Evolutionary conservation across 2,888 invertebrate genomes (phyloP).

Genomic region (Danaus chrysippus): DNA sequence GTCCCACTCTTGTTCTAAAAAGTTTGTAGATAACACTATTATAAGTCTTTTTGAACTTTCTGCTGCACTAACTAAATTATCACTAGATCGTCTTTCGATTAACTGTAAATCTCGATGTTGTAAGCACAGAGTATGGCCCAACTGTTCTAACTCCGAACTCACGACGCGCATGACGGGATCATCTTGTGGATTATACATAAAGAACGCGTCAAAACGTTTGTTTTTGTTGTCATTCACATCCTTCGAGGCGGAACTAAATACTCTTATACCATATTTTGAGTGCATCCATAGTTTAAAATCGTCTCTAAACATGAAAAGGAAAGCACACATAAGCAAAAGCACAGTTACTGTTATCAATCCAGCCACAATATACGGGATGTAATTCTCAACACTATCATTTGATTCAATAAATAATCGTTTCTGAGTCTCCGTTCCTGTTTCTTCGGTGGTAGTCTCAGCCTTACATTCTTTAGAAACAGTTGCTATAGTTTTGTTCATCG

Average conservation of each 20-base stretch:
- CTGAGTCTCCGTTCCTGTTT: constrained; percentile 79
- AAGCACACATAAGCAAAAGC: constrained; percentile 82
- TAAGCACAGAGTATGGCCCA: constrained; percentile 80
- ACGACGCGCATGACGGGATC: constrained; percentile 84
- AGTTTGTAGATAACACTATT: constrained; percentile 88
- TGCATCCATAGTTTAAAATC: constrained; percentile 89
- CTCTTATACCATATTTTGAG: constrained; percentile 86
- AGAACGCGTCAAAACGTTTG: constrained; percentile 91
- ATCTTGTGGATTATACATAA: constrained; percentile 91
- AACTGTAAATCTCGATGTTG: constrained; percentile 82
- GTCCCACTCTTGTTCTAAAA: constrained; percentile 91
- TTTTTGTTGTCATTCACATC: constrained; percentile 80
- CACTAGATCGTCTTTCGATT: constrained; percentile 77
- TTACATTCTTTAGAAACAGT: constrained; percentile 76
- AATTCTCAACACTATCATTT: constrained; percentile 83
- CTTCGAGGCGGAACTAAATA: constrained; percentile 81
- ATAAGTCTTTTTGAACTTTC: constrained; percentile 85
- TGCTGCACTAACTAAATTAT: constrained; percentile 74
- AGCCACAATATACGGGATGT: constrained; percentile 86
- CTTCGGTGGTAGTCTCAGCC: constrained; percentile 81
- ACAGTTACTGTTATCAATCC: constrained; percentile 84
- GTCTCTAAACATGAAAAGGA: constrained; percentile 86
- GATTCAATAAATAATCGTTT: constrained; percentile 81
- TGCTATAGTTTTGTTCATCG: constrained; percentile 74
- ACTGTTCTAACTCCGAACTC: constrained; percentile 86